A percentile compares a stretch with the other conserved stretches of the same genome.
Evolutionary conservation across 2,888 invertebrate species (phyloP).

Genomic region (Deilephila elpenor): DNA sequence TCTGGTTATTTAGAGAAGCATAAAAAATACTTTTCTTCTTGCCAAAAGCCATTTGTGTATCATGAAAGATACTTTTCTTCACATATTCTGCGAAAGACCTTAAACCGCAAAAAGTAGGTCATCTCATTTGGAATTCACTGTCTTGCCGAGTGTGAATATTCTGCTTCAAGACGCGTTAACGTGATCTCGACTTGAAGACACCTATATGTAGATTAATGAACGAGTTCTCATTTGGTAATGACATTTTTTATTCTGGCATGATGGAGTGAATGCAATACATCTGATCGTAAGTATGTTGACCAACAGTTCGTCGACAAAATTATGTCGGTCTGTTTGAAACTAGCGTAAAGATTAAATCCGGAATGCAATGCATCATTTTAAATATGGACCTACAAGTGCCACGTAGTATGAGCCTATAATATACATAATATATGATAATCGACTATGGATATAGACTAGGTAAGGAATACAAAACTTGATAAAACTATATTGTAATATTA

Average conservation of each 20-base stretch:
- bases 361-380: too few species aligned
- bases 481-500: too few species aligned
- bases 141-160: conserved; percentile 15
- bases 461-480: too few species aligned
- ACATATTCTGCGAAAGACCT: neutral
- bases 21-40: neutral
- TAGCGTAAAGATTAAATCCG: neutral
- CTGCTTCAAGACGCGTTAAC: conserved; percentile 1
- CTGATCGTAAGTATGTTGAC: too few species aligned
- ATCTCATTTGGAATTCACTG: conserved; percentile 10
- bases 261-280: neutral
- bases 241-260: neutral
- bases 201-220: neutral
- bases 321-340: neutral
- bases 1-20: neutral
- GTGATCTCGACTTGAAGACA: neutral
- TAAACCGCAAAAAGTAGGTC: neutral
- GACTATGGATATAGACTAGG: too few species aligned
- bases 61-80: neutral
- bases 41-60: neutral
- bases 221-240: neutral
- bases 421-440: too few species aligned
- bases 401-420: too few species aligned
- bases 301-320: too few species aligned
- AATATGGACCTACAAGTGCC: too few species aligned